Conservation (phyloP, 2,797 vertebrate species). For the Holocentrus rufus region DNA sequence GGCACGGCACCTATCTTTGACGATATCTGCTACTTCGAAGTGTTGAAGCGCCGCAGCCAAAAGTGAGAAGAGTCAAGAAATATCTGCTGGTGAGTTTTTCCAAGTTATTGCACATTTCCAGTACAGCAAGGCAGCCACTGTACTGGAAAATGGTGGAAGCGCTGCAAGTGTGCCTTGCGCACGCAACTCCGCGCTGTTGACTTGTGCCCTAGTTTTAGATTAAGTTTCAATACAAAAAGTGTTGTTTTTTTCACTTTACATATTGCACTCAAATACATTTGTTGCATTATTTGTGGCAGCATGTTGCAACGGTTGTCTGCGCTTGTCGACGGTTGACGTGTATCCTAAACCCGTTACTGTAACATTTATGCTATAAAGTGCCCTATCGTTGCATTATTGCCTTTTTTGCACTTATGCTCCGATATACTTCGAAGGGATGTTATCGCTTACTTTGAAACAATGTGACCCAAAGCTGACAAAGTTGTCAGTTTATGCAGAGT, state of each 20-base stretch:
- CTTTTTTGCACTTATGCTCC: not conserved
- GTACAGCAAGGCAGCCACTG: constrained; percentile 60
- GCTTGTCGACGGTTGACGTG: constrained; percentile 44
- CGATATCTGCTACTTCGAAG: constrained; percentile 18
- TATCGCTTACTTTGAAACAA: not conserved
- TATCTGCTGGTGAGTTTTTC: constrained; percentile 80
- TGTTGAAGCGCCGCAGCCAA: constrained; percentile 37
- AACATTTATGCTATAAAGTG: not conserved
- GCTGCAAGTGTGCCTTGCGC: constrained; percentile 57
- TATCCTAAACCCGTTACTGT: constrained; percentile 17
- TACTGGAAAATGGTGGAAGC: constrained; percentile 81
- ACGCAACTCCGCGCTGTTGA: constrained; percentile 22
- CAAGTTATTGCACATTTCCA: constrained; percentile 82
- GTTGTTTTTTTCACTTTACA: not conserved
- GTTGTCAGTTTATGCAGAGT: not conserved
- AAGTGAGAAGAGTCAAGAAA: constrained; percentile 66
- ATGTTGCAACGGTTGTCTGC: not conserved
- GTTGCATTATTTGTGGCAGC: constrained; percentile 8
- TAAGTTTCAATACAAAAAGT: constrained; percentile 29
- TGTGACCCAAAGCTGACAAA: not conserved
- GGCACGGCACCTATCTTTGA: not conserved
- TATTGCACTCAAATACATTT: not conserved
- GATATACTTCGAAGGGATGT: not conserved
- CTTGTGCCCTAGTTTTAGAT: constrained; percentile 4
- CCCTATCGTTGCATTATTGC: not conserved